phyloP scores from a whole-genome alignment of 2,888 invertebrate genomes.

The Hybos culiciformis region DNA sequence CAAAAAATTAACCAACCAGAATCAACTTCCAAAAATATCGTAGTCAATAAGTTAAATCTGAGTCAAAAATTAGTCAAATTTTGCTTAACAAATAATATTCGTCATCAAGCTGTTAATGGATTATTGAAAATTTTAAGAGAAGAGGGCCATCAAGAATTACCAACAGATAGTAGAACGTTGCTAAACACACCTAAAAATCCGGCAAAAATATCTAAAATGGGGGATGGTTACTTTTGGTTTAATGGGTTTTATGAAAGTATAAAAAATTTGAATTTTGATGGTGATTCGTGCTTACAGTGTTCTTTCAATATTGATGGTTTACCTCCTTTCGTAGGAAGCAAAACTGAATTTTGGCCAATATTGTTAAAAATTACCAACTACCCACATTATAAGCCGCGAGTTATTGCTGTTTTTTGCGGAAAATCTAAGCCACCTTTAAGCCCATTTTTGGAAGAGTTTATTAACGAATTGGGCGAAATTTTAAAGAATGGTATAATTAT shows the following conservation, averaged over 20 bases:
- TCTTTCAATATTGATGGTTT: slow-evolving; percentile 2
- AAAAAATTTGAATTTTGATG: not conserved
- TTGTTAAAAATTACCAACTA: not conserved
- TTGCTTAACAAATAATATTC: too few species aligned
- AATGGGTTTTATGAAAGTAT: not conserved
- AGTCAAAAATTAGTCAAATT: too few species aligned
- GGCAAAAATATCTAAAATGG: slow-evolving; percentile 1
- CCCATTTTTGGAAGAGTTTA: too few species aligned
- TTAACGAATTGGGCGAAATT: too few species aligned
- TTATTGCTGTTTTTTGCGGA: not conserved
- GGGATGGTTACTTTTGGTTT: slow-evolving; percentile 3
- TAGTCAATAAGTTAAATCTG: too few species aligned
- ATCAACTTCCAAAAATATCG: too few species aligned
- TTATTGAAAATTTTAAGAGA: too few species aligned
- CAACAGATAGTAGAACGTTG: slow-evolving; percentile 3
- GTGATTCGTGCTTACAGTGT: not conserved
- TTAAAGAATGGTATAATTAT: too few species aligned
- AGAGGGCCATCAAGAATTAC: slow-evolving; percentile 2
- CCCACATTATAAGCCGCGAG: not conserved
- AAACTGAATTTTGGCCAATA: slow-evolving; percentile 2
- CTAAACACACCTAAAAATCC: slow-evolving; percentile 1
- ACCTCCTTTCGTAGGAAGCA: not conserved
- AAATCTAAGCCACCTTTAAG: too few species aligned
- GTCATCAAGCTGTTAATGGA: too few species aligned
- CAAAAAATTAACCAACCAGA: too few species aligned